These are phyloP conservation scores for Lateolabrax maculatus DNA, from an alignment of 2,797 vertebrate genomes.

Conservation along the genomic window DNA sequence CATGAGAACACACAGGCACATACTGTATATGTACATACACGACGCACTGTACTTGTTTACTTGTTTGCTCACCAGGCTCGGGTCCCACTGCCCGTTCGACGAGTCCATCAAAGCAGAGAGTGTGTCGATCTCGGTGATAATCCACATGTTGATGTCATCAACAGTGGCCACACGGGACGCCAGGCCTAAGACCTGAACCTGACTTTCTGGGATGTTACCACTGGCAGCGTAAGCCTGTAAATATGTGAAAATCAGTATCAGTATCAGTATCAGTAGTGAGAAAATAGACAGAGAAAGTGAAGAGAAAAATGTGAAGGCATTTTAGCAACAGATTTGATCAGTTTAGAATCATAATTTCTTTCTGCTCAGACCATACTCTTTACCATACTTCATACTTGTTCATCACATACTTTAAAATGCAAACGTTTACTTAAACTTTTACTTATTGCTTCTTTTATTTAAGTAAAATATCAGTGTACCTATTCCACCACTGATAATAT, in stretches of 20 bases:
- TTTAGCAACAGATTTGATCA: too few relatives aligned
- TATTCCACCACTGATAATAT: background rate
- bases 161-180: conserved; percentile 74
- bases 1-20: background rate
- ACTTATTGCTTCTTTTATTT: too few relatives aligned
- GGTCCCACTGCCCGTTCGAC: conserved; percentile 71
- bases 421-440: background rate
- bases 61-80: conserved; percentile 69
- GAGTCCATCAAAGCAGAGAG: conserved; percentile 77
- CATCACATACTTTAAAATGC: too few relatives aligned
- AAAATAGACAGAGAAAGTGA: too few relatives aligned
- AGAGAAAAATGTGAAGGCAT: too few relatives aligned
- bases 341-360: too few relatives aligned
- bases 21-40: fast-evolving
- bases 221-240: conserved; percentile 72
- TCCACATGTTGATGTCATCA: conserved; percentile 78
- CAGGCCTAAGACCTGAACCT: conserved; percentile 76
- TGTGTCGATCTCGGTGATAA: conserved; percentile 77
- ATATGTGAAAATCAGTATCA: background rate
- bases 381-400: too few relatives aligned
- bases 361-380: too few relatives aligned
- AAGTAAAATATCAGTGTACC: too few relatives aligned
- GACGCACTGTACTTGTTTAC: background rate
- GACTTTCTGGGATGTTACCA: conserved; percentile 66
- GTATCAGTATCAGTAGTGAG: too few relatives aligned